Conservation (phyloP, 1,140 invertebrate species). For the Octopus sinensis region DNA sequence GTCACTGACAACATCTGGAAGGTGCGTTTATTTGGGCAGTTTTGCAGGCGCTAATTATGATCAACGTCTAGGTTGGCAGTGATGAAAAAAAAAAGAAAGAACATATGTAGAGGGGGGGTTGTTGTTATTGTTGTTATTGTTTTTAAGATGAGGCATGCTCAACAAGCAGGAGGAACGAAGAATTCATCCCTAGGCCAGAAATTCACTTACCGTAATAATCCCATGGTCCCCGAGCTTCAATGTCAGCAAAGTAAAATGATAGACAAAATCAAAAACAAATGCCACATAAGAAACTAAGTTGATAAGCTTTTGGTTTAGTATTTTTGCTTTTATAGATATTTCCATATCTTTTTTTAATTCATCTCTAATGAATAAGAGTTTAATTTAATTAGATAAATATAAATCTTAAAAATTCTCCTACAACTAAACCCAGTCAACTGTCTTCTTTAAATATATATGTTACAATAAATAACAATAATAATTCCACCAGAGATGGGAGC, state of each 20-base stretch:
- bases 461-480: too few species aligned
- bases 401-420: too few species aligned
- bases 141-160: constrained; percentile 7
- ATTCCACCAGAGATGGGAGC: too few species aligned
- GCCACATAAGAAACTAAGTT: not conserved
- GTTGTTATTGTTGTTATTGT: not conserved
- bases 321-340: too few species aligned
- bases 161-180: constrained; percentile 18
- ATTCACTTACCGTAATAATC: constrained; percentile 98
- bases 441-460: too few species aligned
- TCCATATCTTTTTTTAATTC: too few species aligned
- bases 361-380: too few species aligned
- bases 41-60: constrained; percentile 8
- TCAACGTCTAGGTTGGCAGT: constrained; percentile 7
- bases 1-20: constrained; percentile 6
- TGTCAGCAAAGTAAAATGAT: constrained; percentile 35
- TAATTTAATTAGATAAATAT: too few species aligned
- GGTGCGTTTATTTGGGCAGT: constrained; percentile 26
- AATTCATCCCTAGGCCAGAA: constrained; percentile 65
- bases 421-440: too few species aligned
- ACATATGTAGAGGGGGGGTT: too few species aligned
- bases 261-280: constrained; percentile 16
- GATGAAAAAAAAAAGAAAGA: constrained; percentile 20
- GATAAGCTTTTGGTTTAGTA: too few species aligned
- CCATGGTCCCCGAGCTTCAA: constrained; percentile 83